Percentiles rank a stretch among this genome's conserved stretches.
phyloP scores from a whole-genome alignment of 2,113 vertebrate genomes.

The Amblyornis subalaris region DNA sequence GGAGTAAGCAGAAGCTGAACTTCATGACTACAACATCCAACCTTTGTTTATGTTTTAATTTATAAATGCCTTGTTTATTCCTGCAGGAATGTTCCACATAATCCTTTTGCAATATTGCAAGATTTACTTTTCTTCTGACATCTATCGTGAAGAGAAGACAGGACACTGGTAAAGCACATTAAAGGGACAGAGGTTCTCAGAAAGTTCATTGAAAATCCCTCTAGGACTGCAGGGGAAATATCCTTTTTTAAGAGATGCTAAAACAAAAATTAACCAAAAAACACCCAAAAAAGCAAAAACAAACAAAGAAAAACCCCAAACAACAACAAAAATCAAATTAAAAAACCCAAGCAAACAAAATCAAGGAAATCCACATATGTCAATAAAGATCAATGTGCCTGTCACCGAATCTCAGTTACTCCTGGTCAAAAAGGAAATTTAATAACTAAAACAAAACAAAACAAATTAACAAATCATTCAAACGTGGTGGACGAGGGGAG shows the following conservation, averaged over 20 bases:
- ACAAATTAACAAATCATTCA: not conserved
- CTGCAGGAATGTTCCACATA: not conserved
- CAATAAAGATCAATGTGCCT: not conserved
- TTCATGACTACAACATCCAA: not conserved
- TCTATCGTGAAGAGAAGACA: not conserved
- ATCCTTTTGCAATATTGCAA: not conserved
- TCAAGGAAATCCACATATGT: not conserved
- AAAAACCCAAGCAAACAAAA: not conserved
- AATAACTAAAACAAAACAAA: not conserved
- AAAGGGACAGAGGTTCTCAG: not conserved
- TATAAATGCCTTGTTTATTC: not conserved
- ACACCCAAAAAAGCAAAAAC: not conserved
- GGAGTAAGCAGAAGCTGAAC: not conserved
- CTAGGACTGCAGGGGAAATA: not conserved
- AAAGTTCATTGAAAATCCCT: not conserved
- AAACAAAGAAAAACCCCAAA: not conserved
- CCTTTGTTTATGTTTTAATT: not conserved
- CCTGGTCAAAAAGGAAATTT: not conserved
- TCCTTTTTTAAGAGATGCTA: not conserved
- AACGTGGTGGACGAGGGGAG: accelerated
- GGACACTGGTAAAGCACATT: not conserved
- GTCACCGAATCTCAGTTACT: not conserved
- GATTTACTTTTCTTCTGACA: not conserved
- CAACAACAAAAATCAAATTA: not conserved
- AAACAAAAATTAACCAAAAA: not conserved